Evolutionary conservation across 2,113 vertebrate genomes (phyloP), one percentile per base, ranked within the genome.

Genomic region (Steatornis caripensis): DNA sequence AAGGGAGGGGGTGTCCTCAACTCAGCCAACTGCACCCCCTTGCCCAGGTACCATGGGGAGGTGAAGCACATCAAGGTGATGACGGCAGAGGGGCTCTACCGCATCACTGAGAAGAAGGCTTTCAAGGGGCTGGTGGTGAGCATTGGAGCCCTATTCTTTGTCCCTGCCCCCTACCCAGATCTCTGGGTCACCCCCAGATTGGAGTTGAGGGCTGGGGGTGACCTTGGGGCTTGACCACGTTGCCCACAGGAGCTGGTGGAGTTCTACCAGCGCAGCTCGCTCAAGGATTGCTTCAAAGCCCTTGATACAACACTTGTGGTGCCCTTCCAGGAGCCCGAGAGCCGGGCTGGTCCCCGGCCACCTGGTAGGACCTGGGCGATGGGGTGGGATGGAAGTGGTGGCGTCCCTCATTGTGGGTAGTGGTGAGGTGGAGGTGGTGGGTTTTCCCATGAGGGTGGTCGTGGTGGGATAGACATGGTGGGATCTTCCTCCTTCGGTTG

Each of bases 11-110:
- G 27, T 8, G 12, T 19, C 37, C 5, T 9, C 10, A 2, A 19
- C 48, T 46, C 55, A 55, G 7, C 34, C 69, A 30, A 13, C 30
- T n/a, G n/a, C 70, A 2, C n/a, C 95, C 27, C 54, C 13, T 26
- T 27, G 11, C 84, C 49, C 95, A 99, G 99, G 98, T 99, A 98
- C 95, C 99, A 98, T 34, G 97, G 98, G 58, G 99, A 99, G 92
- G 97, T 99, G 94, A 98, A 99, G 84, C 99, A 99, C 95, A 99
- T 99, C 89, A 99, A 98, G 97, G 98, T 99, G 96, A 99, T 98
- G 37, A 98, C 98, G 0, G 55, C 93, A 1, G 99, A 99, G 34
- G 98, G 99, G 20, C 97, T 99, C 11, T 99, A 98, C 94, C 98
- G 99, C n/a, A 98, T 99, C 96, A 99, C 99, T 0, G 99, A 99